Evolutionary conservation across 92 coral and sea anemone genomes (phyloP).

Genomic region (Diadumene lineata): DNA sequence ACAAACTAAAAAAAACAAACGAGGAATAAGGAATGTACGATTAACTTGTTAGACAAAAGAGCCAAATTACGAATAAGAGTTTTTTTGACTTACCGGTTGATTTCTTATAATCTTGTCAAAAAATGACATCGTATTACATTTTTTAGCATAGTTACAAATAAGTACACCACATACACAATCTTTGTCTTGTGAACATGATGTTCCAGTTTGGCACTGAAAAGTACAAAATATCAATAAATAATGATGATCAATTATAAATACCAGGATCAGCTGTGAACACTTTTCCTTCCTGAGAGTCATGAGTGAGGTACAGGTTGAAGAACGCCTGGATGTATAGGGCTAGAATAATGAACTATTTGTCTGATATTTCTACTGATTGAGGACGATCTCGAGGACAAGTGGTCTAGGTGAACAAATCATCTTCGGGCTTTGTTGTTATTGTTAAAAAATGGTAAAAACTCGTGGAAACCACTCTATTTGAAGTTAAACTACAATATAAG

Average conservation of each 20-base stretch:
- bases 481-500: no score
- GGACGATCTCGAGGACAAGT: no score
- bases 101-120: slow-evolving; percentile 19
- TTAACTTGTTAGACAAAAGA: background rate
- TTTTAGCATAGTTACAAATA: slow-evolving; percentile 31
- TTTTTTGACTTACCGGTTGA: background rate
- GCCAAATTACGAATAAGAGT: slow-evolving; percentile 8
- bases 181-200: slow-evolving; percentile 8
- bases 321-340: no score
- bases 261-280: background rate
- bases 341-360: no score
- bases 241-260: background rate
- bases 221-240: background rate
- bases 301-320: no score
- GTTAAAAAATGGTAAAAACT: no score
- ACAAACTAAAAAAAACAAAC: background rate
- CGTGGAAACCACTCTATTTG: no score
- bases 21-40: background rate
- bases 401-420: no score
- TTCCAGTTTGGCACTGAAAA: slow-evolving; percentile 14
- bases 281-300: background rate
- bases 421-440: no score
- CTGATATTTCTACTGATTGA: no score
- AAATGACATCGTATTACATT: background rate
- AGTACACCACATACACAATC: slow-evolving; percentile 31